phyloP scores from a whole-genome alignment of 2,888 invertebrate species.

The Microchrysa polita region DNA sequence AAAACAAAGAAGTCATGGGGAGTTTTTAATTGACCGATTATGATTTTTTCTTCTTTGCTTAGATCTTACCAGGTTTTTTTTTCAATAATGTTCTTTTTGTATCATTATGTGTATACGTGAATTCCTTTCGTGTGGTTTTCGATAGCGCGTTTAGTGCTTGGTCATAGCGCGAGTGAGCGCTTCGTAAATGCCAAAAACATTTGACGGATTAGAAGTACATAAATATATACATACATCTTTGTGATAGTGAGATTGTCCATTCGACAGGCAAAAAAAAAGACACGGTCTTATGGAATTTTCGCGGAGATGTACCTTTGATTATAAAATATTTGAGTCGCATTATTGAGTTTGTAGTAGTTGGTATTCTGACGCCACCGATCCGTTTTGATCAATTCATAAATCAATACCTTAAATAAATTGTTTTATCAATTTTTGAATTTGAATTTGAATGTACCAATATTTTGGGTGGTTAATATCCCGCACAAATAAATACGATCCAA shows the following conservation, averaged over 20 bases:
- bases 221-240: neutral
- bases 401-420: too few relatives aligned
- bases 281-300: constrained; percentile 21
- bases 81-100: neutral
- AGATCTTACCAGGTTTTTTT: too few relatives aligned
- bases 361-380: neutral
- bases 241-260: neutral
- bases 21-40: constrained; percentile 49
- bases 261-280: neutral
- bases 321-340: constrained; percentile 35
- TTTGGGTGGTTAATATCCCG: too few relatives aligned
- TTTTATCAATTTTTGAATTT: too few relatives aligned
- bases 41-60: constrained; percentile 34
- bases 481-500: too few relatives aligned
- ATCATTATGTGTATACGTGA: neutral
- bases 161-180: constrained; percentile 20
- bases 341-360: neutral
- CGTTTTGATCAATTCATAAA: constrained; percentile 8
- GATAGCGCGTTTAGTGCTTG: constrained; percentile 22
- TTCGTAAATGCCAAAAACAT: constrained; percentile 29
- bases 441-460: too few relatives aligned
- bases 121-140: constrained; percentile 32
- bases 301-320: constrained; percentile 28
- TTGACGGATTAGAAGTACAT: constrained; percentile 30
- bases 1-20: constrained; percentile 46